Conservation (phyloP, 1,140 invertebrate species). For the Sinonovacula constricta region DNA sequence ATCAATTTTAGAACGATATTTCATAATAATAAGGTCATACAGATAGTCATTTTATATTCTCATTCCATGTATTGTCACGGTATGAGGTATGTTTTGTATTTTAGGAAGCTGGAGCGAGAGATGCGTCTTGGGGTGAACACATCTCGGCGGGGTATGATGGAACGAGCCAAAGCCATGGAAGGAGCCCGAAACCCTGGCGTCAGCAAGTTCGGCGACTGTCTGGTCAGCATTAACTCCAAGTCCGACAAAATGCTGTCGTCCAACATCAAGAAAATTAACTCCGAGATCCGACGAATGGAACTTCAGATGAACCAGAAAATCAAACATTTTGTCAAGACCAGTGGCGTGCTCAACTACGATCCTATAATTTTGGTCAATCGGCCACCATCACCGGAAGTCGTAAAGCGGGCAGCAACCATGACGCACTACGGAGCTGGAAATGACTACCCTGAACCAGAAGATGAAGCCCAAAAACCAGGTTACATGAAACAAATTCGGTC, state of each 20-base stretch:
- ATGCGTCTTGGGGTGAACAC: conserved; percentile 32
- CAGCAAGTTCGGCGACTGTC: conserved; percentile 64
- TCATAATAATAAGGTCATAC: too few species aligned
- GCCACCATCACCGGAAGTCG: conserved; percentile 57
- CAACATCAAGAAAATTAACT: conserved; percentile 57
- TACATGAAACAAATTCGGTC: conserved; percentile 66
- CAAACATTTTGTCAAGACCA: conserved; percentile 64
- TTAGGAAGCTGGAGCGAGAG: conserved; percentile 45
- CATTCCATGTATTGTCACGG: too few species aligned
- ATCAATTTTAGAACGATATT: too few species aligned
- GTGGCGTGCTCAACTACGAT: conserved; percentile 64
- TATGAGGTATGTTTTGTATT: too few species aligned
- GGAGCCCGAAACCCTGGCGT: conserved; percentile 62
- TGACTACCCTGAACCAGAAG: conserved; percentile 34
- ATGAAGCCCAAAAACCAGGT: conserved; percentile 58
- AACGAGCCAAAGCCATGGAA: conserved; percentile 62
- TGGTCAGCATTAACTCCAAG: conserved; percentile 64
- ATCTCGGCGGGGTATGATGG: conserved; percentile 51
- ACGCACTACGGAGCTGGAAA: background rate
- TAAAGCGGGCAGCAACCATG: conserved; percentile 44
- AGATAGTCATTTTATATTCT: too few species aligned
- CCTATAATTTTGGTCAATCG: conserved; percentile 69
- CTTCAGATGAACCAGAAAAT: conserved; percentile 60
- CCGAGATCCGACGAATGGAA: conserved; percentile 60
- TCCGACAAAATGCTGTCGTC: conserved; percentile 59